These are phyloP conservation scores for Ficedula albicollis DNA, from an alignment of 2,797 vertebrate species.

Conservation along the genomic window DNA sequence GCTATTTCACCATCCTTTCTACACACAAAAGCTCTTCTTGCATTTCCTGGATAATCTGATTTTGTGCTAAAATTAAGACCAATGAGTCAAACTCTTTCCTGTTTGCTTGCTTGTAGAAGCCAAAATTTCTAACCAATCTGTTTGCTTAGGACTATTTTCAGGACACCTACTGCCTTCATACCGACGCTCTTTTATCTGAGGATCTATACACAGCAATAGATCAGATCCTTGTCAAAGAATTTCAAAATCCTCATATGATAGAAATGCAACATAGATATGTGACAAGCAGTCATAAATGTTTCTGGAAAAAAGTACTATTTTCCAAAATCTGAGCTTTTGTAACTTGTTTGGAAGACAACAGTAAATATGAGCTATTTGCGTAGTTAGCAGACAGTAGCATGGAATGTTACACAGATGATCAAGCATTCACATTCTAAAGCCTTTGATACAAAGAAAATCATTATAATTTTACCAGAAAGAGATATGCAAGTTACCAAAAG, in stretches of 20 bases:
- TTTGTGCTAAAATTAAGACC: background rate
- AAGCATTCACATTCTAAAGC: background rate
- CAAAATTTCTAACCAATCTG: background rate
- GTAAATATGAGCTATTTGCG: background rate
- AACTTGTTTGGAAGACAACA: background rate
- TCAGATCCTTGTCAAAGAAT: background rate
- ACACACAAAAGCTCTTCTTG: background rate
- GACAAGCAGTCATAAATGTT: background rate
- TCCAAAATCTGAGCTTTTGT: background rate
- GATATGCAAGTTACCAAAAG: background rate
- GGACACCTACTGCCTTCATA: background rate
- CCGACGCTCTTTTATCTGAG: background rate
- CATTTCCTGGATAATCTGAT: background rate
- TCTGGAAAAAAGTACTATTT: background rate
- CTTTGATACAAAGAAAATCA: background rate
- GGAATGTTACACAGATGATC: background rate
- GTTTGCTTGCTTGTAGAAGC: background rate
- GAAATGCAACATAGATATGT: background rate
- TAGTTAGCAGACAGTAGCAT: background rate
- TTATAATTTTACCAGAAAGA: background rate
- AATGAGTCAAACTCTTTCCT: background rate
- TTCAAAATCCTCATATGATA: background rate
- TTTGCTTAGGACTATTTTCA: background rate
- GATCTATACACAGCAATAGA: background rate
- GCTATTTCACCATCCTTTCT: background rate